phyloP scores from a whole-genome alignment of 37 sponge, comb jelly and placozoan species.

The Cliona cf. orientalis region DNA sequence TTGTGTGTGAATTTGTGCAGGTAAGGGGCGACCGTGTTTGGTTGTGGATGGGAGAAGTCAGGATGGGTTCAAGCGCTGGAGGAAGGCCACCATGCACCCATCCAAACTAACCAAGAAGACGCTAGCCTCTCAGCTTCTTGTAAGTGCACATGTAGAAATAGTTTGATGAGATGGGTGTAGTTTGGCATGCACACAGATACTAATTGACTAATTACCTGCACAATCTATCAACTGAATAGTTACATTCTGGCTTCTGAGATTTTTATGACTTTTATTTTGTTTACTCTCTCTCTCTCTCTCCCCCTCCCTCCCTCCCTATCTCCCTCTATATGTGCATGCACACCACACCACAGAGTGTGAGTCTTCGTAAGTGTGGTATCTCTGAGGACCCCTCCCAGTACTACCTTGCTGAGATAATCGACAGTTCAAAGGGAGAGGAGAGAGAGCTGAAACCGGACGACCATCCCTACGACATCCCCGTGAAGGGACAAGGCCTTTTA shows the following conservation, averaged over 20 bases:
- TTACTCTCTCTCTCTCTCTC: not conserved
- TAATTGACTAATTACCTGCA: not conserved
- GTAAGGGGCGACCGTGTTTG: constrained; percentile 24
- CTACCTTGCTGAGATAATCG: constrained; percentile 31
- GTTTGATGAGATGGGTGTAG: no score
- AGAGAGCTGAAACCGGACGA: constrained; percentile 30
- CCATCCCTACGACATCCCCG: constrained; percentile 13
- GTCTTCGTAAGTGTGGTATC: constrained; percentile 53
- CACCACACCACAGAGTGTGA: constrained; percentile 7
- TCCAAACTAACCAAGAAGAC: constrained; percentile 35
- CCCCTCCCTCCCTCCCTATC: not conserved
- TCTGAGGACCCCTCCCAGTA: constrained; percentile 34
- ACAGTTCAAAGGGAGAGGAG: constrained; percentile 1
- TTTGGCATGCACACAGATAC: no score
- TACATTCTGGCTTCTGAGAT: not conserved
- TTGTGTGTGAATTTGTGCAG: not conserved
- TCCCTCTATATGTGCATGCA: not conserved
- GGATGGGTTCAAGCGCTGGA: constrained; percentile 46
- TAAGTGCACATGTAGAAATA: constrained; percentile 21
- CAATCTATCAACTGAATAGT: not conserved
- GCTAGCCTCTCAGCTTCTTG: constrained; percentile 65
- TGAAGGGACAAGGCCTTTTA: constrained; percentile 18
- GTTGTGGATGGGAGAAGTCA: constrained; percentile 49
- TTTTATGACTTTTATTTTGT: not conserved
- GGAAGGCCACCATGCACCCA: constrained; percentile 58